A percentile compares a stretch with the other conserved stretches of the same genome.
Conservation (phyloP, 2,797 vertebrate species). For the Harpagifer antarcticus region DNA sequence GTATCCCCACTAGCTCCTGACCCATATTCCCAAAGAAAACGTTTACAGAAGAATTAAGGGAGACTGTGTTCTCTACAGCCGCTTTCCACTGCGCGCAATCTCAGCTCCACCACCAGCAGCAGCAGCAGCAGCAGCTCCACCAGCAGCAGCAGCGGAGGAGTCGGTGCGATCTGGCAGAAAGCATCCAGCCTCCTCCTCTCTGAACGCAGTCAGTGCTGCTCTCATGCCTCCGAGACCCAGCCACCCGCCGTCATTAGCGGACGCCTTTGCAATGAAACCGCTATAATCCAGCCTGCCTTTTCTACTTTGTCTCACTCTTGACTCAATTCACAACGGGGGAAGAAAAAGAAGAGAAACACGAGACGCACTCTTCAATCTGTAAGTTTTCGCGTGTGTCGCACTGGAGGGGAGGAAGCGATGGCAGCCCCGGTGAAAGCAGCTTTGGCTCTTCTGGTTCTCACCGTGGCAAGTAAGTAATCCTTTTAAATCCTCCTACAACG, state of each 20-base stretch:
- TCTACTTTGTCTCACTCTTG: background rate
- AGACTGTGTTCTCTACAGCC: constrained; percentile 32
- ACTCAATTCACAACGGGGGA: constrained; percentile 26
- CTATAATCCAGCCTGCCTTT: constrained; percentile 21
- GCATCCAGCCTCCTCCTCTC: constrained; percentile 52
- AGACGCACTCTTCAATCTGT: constrained; percentile 19
- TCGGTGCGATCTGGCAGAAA: constrained; percentile 63
- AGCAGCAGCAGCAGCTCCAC: no score
- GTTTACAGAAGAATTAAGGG: constrained; percentile 38
- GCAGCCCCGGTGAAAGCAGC: constrained; percentile 75
- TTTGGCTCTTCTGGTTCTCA: constrained; percentile 77
- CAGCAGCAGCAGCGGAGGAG: constrained; percentile 53
- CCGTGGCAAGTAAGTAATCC: constrained; percentile 79
- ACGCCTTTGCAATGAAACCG: constrained; percentile 39
- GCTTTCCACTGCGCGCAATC: constrained; percentile 59
- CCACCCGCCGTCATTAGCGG: constrained; percentile 16
- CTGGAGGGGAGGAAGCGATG: constrained; percentile 77
- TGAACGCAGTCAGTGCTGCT: constrained; percentile 37
- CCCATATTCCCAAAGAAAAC: constrained; percentile 27
- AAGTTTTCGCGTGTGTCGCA: constrained; percentile 69
- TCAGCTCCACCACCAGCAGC: constrained; percentile 59
- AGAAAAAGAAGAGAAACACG: constrained; percentile 8
- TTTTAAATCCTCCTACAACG: constrained; percentile 9
- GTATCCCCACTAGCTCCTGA: constrained; percentile 30
- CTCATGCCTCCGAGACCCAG: constrained; percentile 36